Conservation (phyloP, 2,113 vertebrate genomes). For the Osmerus mordax region DNA sequence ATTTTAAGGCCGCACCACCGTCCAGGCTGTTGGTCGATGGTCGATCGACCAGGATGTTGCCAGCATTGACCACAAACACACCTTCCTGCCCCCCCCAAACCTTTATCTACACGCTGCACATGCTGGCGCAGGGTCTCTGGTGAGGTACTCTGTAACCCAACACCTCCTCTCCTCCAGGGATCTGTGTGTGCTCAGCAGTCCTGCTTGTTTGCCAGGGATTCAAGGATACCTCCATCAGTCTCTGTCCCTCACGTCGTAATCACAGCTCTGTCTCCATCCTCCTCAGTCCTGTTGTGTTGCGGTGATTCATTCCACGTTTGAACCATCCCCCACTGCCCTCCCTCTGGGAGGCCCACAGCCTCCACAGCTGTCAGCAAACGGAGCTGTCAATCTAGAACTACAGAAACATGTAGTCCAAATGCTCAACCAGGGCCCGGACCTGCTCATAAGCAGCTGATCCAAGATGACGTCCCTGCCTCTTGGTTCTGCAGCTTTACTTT, state of each 20-base stretch:
- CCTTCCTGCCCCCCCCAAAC: constrained; percentile 1
- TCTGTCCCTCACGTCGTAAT: neutral
- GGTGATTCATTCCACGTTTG: neutral
- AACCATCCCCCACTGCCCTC: neutral
- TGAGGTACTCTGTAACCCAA: constrained; percentile 32
- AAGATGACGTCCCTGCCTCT: too few species aligned
- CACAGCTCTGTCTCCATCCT: constrained; percentile 1
- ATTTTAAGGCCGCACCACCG: too few species aligned
- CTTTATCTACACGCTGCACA: constrained; percentile 59
- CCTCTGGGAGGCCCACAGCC: too few species aligned
- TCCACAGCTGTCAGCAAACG: too few species aligned
- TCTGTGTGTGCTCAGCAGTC: constrained; percentile 5
- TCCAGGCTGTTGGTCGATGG: too few species aligned
- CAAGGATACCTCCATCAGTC: constrained; percentile 8
- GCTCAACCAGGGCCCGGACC: too few species aligned
- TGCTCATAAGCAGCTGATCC: too few species aligned
- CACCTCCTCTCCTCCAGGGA: constrained; percentile 5
- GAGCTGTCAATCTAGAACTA: too few species aligned
- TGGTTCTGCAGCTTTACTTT: too few species aligned
- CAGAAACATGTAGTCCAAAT: too few species aligned
- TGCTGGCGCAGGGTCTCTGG: constrained; percentile 25
- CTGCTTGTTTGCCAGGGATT: constrained; percentile 14
- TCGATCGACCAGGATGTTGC: constrained; percentile 2
- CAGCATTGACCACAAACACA: constrained; percentile 59
- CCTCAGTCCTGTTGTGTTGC: neutral